Evolutionary conservation across 2,113 vertebrate species (phyloP).

Genomic region (Fulica atra): DNA sequence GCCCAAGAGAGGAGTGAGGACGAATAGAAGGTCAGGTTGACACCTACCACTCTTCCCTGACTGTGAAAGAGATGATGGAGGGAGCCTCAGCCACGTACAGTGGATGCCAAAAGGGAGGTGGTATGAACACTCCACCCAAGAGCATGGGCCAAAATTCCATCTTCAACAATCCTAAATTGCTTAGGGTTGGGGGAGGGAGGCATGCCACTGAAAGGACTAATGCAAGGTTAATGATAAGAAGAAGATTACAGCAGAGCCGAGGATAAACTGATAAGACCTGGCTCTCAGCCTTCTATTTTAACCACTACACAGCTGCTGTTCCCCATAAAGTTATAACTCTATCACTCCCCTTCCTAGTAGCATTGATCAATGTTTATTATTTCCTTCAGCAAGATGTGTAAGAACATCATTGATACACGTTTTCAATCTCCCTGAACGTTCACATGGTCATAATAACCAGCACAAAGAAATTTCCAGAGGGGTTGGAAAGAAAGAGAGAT

Average conservation of each 20-base stretch:
- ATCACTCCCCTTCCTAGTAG: not conserved
- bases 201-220: slow-evolving; percentile 21
- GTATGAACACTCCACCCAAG: slow-evolving; percentile 9
- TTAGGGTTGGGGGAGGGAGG: not conserved
- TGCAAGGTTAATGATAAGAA: slow-evolving; percentile 50
- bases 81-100: not conserved
- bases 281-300: slow-evolving; percentile 29
- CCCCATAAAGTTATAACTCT: not conserved
- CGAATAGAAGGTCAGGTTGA: not conserved
- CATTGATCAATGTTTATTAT: not conserved
- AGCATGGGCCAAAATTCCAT: slow-evolving; percentile 29
- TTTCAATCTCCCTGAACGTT: not conserved
- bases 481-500: not conserved
- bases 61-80: not conserved
- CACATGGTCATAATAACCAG: not conserved
- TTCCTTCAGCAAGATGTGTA: not conserved
- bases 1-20: not conserved
- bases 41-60: not conserved
- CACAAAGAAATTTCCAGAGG: not conserved
- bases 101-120: not conserved
- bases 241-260: not conserved
- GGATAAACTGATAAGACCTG: slow-evolving; percentile 51
- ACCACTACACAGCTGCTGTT: slow-evolving; percentile 18
- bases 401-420: not conserved
- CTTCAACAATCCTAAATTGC: slow-evolving; percentile 18